Evolutionary conservation across 2,888 invertebrate genomes (phyloP).

Genomic region (Diaphora mendica): DNA sequence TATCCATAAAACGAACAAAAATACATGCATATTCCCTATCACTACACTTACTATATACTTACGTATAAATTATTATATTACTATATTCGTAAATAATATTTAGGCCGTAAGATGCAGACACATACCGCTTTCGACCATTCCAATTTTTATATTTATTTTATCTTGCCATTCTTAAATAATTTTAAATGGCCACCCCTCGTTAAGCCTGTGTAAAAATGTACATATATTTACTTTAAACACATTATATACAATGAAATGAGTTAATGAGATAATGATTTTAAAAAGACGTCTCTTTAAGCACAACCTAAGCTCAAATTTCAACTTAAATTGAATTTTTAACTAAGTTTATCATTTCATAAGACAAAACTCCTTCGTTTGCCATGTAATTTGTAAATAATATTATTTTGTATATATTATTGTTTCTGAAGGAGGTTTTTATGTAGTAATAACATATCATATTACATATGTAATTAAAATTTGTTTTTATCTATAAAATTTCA

Average conservation of each 20-base stretch:
- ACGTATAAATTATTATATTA: not conserved
- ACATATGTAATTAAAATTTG: conserved; percentile 45
- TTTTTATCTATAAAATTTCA: conserved; percentile 51
- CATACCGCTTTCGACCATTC: not conserved
- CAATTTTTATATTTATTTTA: conserved; percentile 11
- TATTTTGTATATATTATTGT: conserved; percentile 62
- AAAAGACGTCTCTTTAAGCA: conserved; percentile 53
- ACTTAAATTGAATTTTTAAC: conserved; percentile 61
- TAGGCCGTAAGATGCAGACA: not conserved
- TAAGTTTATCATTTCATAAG: conserved; percentile 53
- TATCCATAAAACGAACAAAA: not conserved
- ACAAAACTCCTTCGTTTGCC: conserved; percentile 80
- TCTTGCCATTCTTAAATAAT: conserved; percentile 42
- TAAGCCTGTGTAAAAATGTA: conserved; percentile 44
- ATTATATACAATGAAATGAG: conserved; percentile 59
- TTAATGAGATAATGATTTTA: conserved; percentile 42
- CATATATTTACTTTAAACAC: conserved; percentile 48
- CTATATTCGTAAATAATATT: not conserved
- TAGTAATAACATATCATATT: conserved; percentile 44
- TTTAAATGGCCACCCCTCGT: conserved; percentile 35
- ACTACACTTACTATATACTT: not conserved
- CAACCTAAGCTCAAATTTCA: conserved; percentile 63
- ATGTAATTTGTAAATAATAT: conserved; percentile 77
- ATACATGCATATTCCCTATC: conserved; percentile 1
- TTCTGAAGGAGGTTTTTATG: conserved; percentile 52